phyloP scores from a whole-genome alignment of 2,888 invertebrate genomes.

The Caenorhabditis wallacei region DNA sequence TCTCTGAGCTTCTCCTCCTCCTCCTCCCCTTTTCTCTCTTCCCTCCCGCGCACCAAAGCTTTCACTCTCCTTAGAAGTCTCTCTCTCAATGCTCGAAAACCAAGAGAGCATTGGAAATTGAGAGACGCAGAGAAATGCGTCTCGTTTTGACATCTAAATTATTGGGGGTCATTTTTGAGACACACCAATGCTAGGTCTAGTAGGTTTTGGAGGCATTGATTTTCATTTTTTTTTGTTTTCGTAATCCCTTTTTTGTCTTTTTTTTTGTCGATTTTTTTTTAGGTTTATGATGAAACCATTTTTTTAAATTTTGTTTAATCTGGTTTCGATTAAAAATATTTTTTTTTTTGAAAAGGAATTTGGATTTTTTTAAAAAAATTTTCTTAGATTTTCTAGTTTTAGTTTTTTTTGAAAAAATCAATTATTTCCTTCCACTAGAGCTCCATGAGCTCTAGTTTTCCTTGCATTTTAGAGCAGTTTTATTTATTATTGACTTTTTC shows the following conservation, averaged over 20 bases:
- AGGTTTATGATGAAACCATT: no score
- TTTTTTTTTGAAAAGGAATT: no score
- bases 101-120: not conserved
- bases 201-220: constrained; percentile 16
- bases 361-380: no score
- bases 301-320: no score
- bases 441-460: no score
- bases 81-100: no score
- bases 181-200: not conserved
- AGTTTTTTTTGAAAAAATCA: no score
- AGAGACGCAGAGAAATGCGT: constrained; percentile 12
- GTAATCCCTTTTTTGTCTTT: constrained; percentile 13
- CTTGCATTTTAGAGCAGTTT: no score
- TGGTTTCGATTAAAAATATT: not conserved
- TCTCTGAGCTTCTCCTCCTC: not conserved
- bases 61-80: no score
- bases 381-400: no score
- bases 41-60: not conserved
- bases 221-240: not conserved
- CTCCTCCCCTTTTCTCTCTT: not conserved
- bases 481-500: no score
- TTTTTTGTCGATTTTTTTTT: not conserved
- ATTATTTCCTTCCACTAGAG: no score
- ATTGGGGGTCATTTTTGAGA: not conserved
- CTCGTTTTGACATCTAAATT: constrained; percentile 23